Base-by-base conservation (phyloP, 2,797 vertebrate genomes). In the Notolabrus celidotus region DNA sequence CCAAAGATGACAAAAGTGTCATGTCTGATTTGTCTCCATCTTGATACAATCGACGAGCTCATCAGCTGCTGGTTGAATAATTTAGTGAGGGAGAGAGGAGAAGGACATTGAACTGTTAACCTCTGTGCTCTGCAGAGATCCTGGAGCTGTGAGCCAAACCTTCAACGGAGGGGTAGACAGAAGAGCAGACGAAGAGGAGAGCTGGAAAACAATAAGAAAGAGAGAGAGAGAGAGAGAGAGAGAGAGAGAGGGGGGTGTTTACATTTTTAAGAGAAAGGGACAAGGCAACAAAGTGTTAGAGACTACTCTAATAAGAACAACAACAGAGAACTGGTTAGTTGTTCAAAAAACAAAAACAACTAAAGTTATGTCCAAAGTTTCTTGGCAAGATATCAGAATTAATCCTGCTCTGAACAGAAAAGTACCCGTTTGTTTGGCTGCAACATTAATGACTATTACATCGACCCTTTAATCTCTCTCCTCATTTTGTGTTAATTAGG, bases 51-150 rank as follows among this genome's bases (percentile, higher is more conserved):
- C 17, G 42, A 79, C 56, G 41, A 74, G 45, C 55, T 52, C n/a
- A 43, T 70, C 67, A 33, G 56, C 22, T 17, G 59, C 31, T 11
- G n/a, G 41, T 42, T 74, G 43, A 83, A 81, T 85, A 63, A 81
- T 81, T 55, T 45, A 79, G 52, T 2, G 22, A 55, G 17, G 27
- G 36, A 53, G 23, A 5, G 20, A 51, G 71, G 39, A 55, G 47
- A 50, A 34, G 39, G 23, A 53, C 25, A n/a, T 34, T 0, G 6
- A 10, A 17, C 55, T 33, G 33, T 56, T 72, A 63, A 82, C 67
- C 71, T 70, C 57, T 67, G 69, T 70, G 57, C 29, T 43, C 46
- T 52, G 33, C 17, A 34, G 12, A 74, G 47, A 61, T 69, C 57
- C 59, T 43, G 17, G 19, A 72, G 45, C 43, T 56, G 7, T 41